Base-by-base conservation (phyloP, 2,888 invertebrate species). In the Spodoptera picta region DNA sequence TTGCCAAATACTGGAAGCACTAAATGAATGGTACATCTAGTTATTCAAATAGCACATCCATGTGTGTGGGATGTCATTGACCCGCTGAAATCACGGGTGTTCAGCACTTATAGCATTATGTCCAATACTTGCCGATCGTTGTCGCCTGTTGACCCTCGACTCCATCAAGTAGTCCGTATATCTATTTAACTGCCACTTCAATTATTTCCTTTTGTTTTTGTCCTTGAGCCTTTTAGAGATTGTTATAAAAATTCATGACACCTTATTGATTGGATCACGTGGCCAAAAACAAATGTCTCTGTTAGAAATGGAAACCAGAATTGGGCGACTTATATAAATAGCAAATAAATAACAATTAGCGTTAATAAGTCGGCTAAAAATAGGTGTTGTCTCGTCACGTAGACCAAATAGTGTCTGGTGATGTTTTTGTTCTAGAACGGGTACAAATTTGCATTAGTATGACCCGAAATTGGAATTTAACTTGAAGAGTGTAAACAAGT, bases 61-160 rank as follows among this genome's bases (percentile, higher is more conserved):
- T 81, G 80, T 78, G 79, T 77, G 81, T 82, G 79, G 79, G 79
- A 81, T 86, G 92, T 90, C 92, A 87, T 88, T 87, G 93, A 91
- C 90, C 89, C 78, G 77, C 85, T 88, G 87, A 89, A 92, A 92
- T 92, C 92, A 90, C 90, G 89, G 90, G 88, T 90, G 87, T 89
- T 80, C 81, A 84, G 83, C 87, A 84, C 87, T 89, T 89, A 91
- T 87, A 87, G 89, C 80, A 87, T 91, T 90, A 91, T 85, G 85
- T 84, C 84, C 86, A 89, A 86, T 86, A 86, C 77, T 84, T 82
- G 83, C 82, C 82, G 83, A 85, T 87, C 86, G 86, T 89, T 86
- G 83, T 81, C 83, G 89, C 87, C 89, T 88, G 87, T 92, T 92
- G 91, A 92, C 91, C 90, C 68, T 68, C 86, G 87, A 89, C 89